Conservation (phyloP, 2,113 vertebrate genomes). For the Vimba vimba region DNA sequence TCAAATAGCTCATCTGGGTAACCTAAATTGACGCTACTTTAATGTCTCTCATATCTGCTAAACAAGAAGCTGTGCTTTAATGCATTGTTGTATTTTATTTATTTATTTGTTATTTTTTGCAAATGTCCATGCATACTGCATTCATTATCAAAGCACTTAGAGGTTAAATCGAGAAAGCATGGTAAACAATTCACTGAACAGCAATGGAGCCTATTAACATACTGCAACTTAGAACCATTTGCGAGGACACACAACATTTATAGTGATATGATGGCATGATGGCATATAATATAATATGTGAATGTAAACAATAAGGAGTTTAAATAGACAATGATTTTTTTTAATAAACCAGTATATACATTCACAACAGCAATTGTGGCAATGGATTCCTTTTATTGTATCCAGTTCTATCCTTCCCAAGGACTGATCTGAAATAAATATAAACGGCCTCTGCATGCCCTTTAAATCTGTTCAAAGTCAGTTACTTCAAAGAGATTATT, state of each 20-base stretch:
- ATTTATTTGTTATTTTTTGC: neutral
- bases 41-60: neutral
- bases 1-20: neutral
- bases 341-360: too few relatives aligned
- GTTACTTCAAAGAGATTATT: neutral
- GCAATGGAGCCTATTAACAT: conserved; percentile 9
- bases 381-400: neutral
- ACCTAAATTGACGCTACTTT: neutral
- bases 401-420: neutral
- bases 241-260: neutral
- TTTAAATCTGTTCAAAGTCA: conserved; percentile 13
- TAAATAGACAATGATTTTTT: too few relatives aligned
- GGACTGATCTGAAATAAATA: conserved; percentile 1
- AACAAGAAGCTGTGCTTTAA: neutral
- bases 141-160: conserved; percentile 29
- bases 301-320: neutral
- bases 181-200: conserved; percentile 7
- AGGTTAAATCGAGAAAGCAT: conserved; percentile 16
- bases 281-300: neutral
- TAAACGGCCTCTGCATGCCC: neutral
- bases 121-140: conserved; percentile 21
- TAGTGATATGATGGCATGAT: neutral
- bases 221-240: neutral
- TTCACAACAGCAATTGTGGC: neutral
- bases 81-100: neutral